Conservation (phyloP, 1,140 invertebrate genomes). For the Trichonephila clavipes region DNA sequence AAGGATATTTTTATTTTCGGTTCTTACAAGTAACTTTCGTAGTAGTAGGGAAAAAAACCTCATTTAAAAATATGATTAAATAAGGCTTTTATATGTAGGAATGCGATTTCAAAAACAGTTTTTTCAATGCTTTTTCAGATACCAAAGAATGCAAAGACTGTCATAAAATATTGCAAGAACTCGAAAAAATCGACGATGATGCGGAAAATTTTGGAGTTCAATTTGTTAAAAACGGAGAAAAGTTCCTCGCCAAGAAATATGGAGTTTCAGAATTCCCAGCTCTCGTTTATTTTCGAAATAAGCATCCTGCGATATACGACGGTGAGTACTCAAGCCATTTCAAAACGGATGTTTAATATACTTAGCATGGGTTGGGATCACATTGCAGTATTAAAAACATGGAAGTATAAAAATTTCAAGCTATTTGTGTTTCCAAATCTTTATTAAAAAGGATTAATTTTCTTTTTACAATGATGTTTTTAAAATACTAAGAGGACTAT, state of each 20-base stretch:
- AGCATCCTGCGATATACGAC: constrained; percentile 81
- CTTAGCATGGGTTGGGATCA: too few species aligned
- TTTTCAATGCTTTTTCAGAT: constrained; percentile 71
- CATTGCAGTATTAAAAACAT: too few species aligned
- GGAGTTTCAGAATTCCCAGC: constrained; percentile 96
- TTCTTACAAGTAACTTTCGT: too few species aligned
- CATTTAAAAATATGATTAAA: neutral
- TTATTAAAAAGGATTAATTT: too few species aligned
- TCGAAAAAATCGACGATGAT: constrained; percentile 97
- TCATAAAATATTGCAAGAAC: constrained; percentile 90
- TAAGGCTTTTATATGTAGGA: too few species aligned
- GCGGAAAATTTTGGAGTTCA: constrained; percentile 95
- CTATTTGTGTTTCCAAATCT: too few species aligned
- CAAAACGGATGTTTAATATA: too few species aligned
- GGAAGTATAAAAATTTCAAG: too few species aligned
- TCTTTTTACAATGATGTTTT: too few species aligned
- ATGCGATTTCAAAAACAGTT: neutral
- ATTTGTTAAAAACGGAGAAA: constrained; percentile 97
- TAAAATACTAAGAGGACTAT: too few species aligned
- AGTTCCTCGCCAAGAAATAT: constrained; percentile 95
- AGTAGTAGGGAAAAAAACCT: neutral
- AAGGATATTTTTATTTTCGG: too few species aligned
- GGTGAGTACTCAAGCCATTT: constrained; percentile 20
- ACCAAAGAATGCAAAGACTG: constrained; percentile 91
- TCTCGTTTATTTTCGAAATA: constrained; percentile 96